A percentile compares a stretch with the other conserved stretches of the same genome.
phyloP scores from a whole-genome alignment of 2,113 vertebrate genomes.

The Asarcornis scutulata region DNA sequence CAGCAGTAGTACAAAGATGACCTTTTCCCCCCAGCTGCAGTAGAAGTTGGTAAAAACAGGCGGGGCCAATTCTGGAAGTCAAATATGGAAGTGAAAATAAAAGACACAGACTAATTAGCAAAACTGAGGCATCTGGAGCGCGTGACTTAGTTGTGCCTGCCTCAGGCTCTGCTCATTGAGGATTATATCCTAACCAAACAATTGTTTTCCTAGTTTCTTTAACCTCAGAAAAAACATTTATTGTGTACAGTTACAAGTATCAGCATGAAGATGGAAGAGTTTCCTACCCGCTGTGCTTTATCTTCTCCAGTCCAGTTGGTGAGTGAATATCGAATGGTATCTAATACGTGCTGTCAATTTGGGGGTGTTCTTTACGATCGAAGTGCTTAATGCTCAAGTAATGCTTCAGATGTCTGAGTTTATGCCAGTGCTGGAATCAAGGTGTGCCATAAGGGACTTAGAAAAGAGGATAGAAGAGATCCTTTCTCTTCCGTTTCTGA shows the following conservation, averaged over 20 bases:
- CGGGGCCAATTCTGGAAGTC: not conserved
- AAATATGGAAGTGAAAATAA: slow-evolving; percentile 15
- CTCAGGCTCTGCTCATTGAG: not conserved
- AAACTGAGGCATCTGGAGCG: not conserved
- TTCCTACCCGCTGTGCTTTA: slow-evolving; percentile 97
- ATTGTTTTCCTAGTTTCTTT: slow-evolving; percentile 78
- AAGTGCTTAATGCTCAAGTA: not conserved
- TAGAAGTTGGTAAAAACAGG: not conserved
- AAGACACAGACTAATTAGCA: not conserved
- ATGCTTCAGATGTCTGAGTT: not conserved
- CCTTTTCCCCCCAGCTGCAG: not conserved
- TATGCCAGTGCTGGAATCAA: not conserved
- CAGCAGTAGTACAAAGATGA: not conserved
- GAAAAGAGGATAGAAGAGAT: not conserved
- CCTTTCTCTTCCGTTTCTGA: not conserved
- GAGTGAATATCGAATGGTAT: slow-evolving; percentile 54
- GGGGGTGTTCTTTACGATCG: not conserved
- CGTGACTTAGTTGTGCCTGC: not conserved
- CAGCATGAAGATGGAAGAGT: slow-evolving; percentile 93
- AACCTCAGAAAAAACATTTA: slow-evolving; percentile 88
- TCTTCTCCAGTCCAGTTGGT: slow-evolving; percentile 97
- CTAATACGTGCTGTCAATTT: not conserved
- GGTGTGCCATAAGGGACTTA: not conserved
- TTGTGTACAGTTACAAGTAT: slow-evolving; percentile 98
- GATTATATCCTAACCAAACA: not conserved